phyloP scores from a whole-genome alignment of 2,113 vertebrate species.

The Rhegmatorhina hoffmannsi region DNA sequence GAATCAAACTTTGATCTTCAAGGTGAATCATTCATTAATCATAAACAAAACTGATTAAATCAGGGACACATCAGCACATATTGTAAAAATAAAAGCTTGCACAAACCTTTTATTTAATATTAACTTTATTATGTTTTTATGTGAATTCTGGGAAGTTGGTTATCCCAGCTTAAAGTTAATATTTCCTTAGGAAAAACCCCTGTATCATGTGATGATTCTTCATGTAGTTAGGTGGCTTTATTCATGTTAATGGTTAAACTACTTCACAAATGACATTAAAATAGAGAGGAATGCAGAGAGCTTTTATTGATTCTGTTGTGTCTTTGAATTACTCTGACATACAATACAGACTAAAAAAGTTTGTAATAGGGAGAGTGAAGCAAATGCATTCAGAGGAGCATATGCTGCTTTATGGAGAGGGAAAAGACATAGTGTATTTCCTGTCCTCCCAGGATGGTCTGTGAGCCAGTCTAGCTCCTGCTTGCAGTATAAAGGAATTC shows the following conservation, averaged over 20 bases:
- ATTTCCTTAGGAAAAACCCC: conserved; percentile 65
- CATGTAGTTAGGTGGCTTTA: background rate
- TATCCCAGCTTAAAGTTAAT: conserved; percentile 72
- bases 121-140: conserved; percentile 80
- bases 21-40: conserved; percentile 82
- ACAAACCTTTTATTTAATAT: conserved; percentile 80
- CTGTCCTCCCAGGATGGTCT: background rate
- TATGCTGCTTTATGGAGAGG: background rate
- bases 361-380: background rate
- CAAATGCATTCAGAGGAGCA: background rate
- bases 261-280: background rate
- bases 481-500: background rate
- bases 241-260: conserved; percentile 52
- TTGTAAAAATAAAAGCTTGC: conserved; percentile 74
- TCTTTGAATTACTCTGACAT: background rate
- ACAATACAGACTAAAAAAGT: background rate
- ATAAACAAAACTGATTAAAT: conserved; percentile 76
- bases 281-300: background rate
- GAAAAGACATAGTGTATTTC: background rate
- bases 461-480: background rate
- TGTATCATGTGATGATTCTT: conserved; percentile 57
- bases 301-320: background rate
- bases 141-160: conserved; percentile 75
- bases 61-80: conserved; percentile 69
- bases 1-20: conserved; percentile 81